Evolutionary conservation across 1,140 invertebrate genomes (phyloP).

Genomic region (Matsumurasca onukii): DNA sequence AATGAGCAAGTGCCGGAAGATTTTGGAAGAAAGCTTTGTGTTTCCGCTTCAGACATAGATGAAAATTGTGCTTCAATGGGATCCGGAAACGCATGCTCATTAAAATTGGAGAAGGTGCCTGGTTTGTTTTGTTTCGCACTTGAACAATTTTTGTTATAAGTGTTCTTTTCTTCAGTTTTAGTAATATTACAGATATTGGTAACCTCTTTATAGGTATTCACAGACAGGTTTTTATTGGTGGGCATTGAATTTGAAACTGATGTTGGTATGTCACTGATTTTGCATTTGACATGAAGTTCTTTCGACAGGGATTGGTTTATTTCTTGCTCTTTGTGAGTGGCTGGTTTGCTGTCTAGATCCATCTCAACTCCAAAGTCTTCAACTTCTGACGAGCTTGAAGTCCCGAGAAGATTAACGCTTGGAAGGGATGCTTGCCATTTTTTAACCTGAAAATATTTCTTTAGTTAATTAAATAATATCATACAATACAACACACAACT

Average conservation of each 20-base stretch:
- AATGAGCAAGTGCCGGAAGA: background rate
- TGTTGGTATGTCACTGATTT: background rate
- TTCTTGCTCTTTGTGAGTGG: background rate
- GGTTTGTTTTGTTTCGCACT: background rate
- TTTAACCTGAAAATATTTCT: conserved; percentile 4
- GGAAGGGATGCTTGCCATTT: conserved; percentile 26
- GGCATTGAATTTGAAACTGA: too few species aligned
- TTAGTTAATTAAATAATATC: background rate
- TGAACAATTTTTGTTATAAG: background rate
- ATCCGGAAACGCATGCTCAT: background rate
- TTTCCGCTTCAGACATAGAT: background rate
- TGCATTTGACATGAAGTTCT: background rate
- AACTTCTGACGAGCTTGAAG: conserved; percentile 2
- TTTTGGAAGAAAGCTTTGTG: background rate
- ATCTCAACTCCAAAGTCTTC: background rate
- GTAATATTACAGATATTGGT: background rate
- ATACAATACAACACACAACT: background rate
- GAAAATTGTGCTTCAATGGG: background rate
- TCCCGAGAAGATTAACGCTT: conserved; percentile 4
- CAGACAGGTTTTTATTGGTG: too few species aligned
- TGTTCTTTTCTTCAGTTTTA: background rate
- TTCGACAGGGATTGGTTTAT: background rate
- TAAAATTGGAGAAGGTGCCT: background rate
- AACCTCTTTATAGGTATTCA: background rate
- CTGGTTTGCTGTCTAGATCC: too few species aligned